These are phyloP conservation scores for Thalassophryne amazonica DNA, from an alignment of 2,797 vertebrate species.

Conservation along the genomic window DNA sequence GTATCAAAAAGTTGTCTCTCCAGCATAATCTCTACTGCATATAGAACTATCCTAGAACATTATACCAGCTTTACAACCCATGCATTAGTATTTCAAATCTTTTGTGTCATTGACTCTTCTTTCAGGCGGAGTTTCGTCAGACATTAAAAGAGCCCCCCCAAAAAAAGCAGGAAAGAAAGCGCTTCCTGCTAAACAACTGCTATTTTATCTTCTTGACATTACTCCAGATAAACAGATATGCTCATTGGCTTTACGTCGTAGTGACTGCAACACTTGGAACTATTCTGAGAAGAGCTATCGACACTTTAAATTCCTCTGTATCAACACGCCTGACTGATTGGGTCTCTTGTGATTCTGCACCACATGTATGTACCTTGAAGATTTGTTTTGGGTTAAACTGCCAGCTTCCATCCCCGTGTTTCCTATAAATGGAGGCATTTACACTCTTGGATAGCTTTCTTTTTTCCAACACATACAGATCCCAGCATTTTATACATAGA, in stretches of 20 bases:
- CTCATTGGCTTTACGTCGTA: too few species aligned
- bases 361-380: conserved; percentile 38
- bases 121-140: conserved; percentile 35
- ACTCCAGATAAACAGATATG: too few species aligned
- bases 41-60: conserved; percentile 25
- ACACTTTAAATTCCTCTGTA: conserved; percentile 2
- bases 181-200: background rate
- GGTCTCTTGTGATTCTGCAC: conserved; percentile 8
- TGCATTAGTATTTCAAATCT: conserved; percentile 14
- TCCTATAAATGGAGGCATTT: background rate
- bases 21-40: conserved; percentile 1
- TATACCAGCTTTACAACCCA: conserved; percentile 16
- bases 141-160: conserved; percentile 2
- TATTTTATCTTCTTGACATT: conserved; percentile 12
- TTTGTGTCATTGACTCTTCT: conserved; percentile 31
- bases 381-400: conserved; percentile 22
- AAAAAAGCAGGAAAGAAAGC: conserved; percentile 2
- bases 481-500: conserved; percentile 10
- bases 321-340: conserved; percentile 7
- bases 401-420: conserved; percentile 14
- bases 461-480: conserved; percentile 13
- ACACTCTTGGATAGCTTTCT: background rate
- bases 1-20: too few species aligned
- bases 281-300: background rate
- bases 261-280: conserved; percentile 9